Percentiles rank a stretch among this genome's conserved stretches.
phyloP scores from a whole-genome alignment of 2,113 vertebrate species.

The Parotia lawesii region DNA sequence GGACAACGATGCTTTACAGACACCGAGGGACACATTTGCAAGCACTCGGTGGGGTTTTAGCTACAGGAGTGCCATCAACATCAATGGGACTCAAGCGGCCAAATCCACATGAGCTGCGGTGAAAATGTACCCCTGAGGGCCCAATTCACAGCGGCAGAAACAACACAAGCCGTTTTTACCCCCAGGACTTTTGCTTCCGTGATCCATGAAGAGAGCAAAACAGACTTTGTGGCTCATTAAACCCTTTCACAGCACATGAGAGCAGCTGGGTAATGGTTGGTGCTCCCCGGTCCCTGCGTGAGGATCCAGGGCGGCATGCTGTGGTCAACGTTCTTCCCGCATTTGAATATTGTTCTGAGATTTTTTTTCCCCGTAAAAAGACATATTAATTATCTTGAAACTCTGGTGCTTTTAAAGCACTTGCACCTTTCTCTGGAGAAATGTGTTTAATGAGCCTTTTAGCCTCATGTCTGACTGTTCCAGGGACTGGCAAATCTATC shows the following conservation, averaged over 20 bases:
- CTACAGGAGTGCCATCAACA: background rate
- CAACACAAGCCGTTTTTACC: background rate
- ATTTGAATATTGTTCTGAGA: background rate
- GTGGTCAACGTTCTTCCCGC: background rate
- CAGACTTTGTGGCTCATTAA: conserved; percentile 31
- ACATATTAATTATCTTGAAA: background rate
- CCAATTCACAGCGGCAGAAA: conserved; percentile 1
- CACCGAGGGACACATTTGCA: background rate
- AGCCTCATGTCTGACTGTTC: background rate
- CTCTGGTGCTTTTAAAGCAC: background rate
- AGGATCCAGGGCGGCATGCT: background rate
- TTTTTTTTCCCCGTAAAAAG: background rate
- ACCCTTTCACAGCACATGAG: background rate
- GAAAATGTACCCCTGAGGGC: background rate
- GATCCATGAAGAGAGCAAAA: conserved; percentile 29
- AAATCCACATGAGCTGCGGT: background rate
- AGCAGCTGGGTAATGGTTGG: background rate
- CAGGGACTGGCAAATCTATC: background rate
- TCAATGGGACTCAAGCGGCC: background rate
- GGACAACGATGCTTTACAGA: background rate
- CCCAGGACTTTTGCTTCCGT: background rate
- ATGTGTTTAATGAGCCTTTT: background rate
- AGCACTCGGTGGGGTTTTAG: background rate
- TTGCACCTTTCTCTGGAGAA: conserved; percentile 20
- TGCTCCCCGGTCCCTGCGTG: background rate